These are phyloP conservation scores for Cataglyphis albicans DNA, from an alignment of 2,888 invertebrate species.

Conservation along the genomic window DNA sequence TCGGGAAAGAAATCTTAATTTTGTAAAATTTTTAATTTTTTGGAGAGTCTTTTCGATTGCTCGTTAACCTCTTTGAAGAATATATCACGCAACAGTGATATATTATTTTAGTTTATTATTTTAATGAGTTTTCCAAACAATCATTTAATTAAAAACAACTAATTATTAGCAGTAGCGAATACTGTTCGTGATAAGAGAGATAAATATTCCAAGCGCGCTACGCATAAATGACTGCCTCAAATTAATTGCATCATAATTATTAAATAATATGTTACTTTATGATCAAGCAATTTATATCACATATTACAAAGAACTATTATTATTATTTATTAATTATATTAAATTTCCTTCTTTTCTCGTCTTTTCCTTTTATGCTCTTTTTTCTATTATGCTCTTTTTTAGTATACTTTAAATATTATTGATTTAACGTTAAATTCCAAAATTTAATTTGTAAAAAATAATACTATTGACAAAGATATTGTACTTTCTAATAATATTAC, in stretches of 20 bases:
- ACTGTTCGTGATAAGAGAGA: constrained; percentile 13
- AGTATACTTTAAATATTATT: background rate
- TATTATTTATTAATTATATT: background rate
- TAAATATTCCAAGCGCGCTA: constrained; percentile 27
- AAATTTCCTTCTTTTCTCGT: background rate
- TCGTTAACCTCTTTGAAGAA: constrained; percentile 25
- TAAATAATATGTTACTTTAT: constrained; percentile 26
- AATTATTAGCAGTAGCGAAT: constrained; percentile 26
- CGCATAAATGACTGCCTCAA: constrained; percentile 17
- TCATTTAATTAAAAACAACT: constrained; percentile 31
- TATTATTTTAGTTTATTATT: constrained; percentile 21
- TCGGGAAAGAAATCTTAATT: background rate
- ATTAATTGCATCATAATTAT: constrained; percentile 43
- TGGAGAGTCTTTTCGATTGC: background rate
- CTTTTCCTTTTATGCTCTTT: background rate
- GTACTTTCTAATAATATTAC: constrained; percentile 8
- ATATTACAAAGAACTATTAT: constrained; percentile 2
- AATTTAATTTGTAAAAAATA: constrained; percentile 1
- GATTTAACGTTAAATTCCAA: background rate
- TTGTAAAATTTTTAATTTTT: background rate
- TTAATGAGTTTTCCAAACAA: constrained; percentile 18
- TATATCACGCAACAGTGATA: background rate
- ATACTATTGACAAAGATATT: background rate
- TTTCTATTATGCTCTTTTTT: background rate
- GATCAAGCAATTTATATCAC: background rate